These are phyloP conservation scores for Cololabis saira DNA, from an alignment of 2,113 vertebrate genomes.

Conservation along the genomic window DNA sequence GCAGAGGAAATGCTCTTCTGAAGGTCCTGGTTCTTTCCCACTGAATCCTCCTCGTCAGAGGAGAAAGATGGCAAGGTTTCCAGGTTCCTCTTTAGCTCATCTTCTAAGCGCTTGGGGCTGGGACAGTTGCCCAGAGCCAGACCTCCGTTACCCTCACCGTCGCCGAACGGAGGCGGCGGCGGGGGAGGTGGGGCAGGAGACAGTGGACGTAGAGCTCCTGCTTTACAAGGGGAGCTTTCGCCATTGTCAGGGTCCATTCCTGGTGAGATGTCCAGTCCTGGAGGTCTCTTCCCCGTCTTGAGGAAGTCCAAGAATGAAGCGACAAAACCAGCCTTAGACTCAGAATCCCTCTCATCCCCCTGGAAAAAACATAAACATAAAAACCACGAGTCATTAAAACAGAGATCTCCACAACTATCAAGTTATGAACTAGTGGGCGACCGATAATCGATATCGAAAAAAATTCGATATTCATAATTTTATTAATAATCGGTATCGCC, in stretches of 20 bases:
- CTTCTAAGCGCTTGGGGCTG: constrained; percentile 89
- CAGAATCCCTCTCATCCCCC: constrained; percentile 90
- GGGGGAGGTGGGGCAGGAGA: constrained; percentile 76
- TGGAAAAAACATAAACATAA: constrained; percentile 47
- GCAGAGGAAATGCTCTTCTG: constrained; percentile 95
- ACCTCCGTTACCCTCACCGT: constrained; percentile 83
- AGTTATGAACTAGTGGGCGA: too few species aligned
- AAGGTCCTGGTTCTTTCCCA: constrained; percentile 94
- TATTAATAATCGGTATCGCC: too few species aligned
- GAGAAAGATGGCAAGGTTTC: constrained; percentile 94
- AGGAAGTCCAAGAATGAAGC: constrained; percentile 94
- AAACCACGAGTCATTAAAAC: constrained; percentile 3
- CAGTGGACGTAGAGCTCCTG: constrained; percentile 72
- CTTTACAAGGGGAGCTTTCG: constrained; percentile 77
- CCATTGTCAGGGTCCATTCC: constrained; percentile 79
- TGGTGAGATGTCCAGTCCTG: constrained; percentile 77
- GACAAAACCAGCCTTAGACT: constrained; percentile 92
- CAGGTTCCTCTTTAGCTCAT: constrained; percentile 92
- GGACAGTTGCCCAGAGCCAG: constrained; percentile 88
- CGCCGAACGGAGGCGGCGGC: constrained; percentile 74
- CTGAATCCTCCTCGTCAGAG: constrained; percentile 92
- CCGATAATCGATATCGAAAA: too few species aligned
- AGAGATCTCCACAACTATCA: not conserved
- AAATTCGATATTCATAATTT: too few species aligned
- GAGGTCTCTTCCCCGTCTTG: constrained; percentile 90